Evolutionary conservation across 35 echinoderm and acorn worm species (phyloP).

Genomic region (Patiria miniata): DNA sequence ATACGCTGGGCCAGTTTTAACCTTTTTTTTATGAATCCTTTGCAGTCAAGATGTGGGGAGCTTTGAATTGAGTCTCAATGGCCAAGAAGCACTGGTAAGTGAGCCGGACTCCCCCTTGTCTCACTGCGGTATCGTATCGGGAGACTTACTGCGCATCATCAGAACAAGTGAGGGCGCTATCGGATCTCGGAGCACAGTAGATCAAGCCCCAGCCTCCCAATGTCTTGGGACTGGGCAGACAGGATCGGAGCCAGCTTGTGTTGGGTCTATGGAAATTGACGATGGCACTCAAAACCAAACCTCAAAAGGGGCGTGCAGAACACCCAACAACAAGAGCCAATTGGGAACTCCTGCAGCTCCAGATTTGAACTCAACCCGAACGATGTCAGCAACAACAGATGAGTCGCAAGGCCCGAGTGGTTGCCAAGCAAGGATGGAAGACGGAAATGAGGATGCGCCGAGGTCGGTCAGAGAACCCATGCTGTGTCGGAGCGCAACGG

Average conservation of each 20-base stretch:
- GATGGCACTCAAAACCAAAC: neutral
- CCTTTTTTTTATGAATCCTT: neutral
- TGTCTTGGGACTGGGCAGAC: neutral
- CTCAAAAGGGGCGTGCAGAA: no score
- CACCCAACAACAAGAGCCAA: neutral
- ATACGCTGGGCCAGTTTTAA: no score
- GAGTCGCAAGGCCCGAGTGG: neutral
- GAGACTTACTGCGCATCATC: constrained; percentile 72
- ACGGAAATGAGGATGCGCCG: neutral
- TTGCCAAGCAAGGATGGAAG: neutral
- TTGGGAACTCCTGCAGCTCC: neutral
- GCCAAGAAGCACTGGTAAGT: constrained; percentile 57
- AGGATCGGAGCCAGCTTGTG: neutral
- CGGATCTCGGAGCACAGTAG: neutral
- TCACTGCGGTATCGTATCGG: constrained; percentile 75
- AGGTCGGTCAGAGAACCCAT: constrained; percentile 38
- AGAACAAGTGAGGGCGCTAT: neutral
- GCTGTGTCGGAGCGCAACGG: constrained; percentile 57
- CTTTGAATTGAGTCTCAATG: constrained; percentile 90
- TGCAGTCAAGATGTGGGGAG: constrained; percentile 45
- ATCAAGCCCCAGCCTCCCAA: neutral
- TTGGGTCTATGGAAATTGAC: neutral
- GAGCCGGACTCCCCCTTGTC: constrained; percentile 22
- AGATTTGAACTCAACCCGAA: neutral
- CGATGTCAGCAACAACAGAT: neutral